These are phyloP conservation scores for Onchidella celtica DNA, from an alignment of 2,888 invertebrate species.

Conservation along the genomic window DNA sequence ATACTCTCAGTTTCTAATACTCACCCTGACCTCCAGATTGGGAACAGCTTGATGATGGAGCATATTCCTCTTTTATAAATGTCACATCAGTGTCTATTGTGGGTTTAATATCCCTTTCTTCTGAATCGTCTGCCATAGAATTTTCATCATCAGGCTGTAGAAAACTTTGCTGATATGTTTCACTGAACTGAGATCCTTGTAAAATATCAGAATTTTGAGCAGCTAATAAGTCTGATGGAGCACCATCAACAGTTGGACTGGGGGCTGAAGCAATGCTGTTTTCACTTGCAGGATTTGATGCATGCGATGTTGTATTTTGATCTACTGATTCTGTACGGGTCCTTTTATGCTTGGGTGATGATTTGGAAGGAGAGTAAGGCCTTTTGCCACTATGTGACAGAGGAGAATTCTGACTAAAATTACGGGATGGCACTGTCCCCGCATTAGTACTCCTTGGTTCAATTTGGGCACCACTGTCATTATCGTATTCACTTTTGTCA, in stretches of 20 bases:
- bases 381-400: slow-evolving; percentile 6
- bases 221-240: background rate
- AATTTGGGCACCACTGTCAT: slow-evolving; percentile 21
- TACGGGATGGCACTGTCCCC: slow-evolving; percentile 30
- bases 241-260: slow-evolving; percentile 40
- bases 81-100: slow-evolving; percentile 50
- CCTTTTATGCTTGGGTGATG: slow-evolving; percentile 40
- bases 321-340: slow-evolving; percentile 36
- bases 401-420: slow-evolving; percentile 22
- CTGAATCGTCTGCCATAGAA: slow-evolving; percentile 27
- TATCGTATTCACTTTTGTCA: slow-evolving; percentile 7
- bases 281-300: slow-evolving; percentile 31
- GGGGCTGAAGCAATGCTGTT: slow-evolving; percentile 38
- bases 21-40: slow-evolving; percentile 41
- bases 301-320: slow-evolving; percentile 25
- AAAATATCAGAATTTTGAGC: slow-evolving; percentile 7
- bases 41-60: slow-evolving; percentile 42
- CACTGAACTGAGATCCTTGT: slow-evolving; percentile 12
- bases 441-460: slow-evolving; percentile 46
- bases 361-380: slow-evolving; percentile 37
- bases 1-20: too few species aligned
- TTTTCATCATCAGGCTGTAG: slow-evolving; percentile 36
- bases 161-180: slow-evolving; percentile 36
- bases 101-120: slow-evolving; percentile 46
- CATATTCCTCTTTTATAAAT: slow-evolving; percentile 50